phyloP scores from a whole-genome alignment of 2,797 vertebrate species.

The Onychomys torridus region DNA sequence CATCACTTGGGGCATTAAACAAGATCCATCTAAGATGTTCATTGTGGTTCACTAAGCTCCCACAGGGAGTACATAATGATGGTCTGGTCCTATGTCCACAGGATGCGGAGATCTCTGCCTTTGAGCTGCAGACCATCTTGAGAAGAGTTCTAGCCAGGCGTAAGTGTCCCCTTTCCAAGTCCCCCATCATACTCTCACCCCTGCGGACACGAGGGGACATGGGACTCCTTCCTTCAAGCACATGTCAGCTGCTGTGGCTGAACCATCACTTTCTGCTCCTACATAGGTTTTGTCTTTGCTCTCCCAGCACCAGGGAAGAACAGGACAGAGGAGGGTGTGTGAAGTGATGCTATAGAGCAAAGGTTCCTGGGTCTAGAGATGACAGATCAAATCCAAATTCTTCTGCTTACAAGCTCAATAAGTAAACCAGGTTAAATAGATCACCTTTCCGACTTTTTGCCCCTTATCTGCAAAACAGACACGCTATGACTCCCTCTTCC shows the following conservation, averaged over 20 bases:
- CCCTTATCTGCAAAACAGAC: not conserved
- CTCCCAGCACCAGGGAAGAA: fast-evolving
- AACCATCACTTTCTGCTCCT: not conserved
- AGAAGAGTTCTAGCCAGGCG: slow-evolving; percentile 91
- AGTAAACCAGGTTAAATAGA: not conserved
- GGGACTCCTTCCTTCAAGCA: not conserved
- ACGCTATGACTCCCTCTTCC: not conserved
- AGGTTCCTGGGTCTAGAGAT: not conserved
- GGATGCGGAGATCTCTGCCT: slow-evolving; percentile 94
- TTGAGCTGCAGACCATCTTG: slow-evolving; percentile 92
- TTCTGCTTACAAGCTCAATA: not conserved
- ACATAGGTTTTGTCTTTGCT: fast-evolving
- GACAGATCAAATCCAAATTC: not conserved
- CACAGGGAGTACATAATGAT: fast-evolving
- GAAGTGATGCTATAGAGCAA: too few relatives aligned
- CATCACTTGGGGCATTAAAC: not conserved
- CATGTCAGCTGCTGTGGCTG: fast-evolving
- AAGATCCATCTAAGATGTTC: fast-evolving
- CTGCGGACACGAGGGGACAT: fast-evolving
- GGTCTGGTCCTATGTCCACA: slow-evolving; percentile 76
- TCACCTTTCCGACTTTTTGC: not conserved
- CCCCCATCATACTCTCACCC: not conserved
- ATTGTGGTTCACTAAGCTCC: not conserved
- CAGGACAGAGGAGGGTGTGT: fast-evolving
- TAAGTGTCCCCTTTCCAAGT: slow-evolving; percentile 84